phyloP scores from a whole-genome alignment of 2,888 invertebrate species.

The Hyles lineata region DNA sequence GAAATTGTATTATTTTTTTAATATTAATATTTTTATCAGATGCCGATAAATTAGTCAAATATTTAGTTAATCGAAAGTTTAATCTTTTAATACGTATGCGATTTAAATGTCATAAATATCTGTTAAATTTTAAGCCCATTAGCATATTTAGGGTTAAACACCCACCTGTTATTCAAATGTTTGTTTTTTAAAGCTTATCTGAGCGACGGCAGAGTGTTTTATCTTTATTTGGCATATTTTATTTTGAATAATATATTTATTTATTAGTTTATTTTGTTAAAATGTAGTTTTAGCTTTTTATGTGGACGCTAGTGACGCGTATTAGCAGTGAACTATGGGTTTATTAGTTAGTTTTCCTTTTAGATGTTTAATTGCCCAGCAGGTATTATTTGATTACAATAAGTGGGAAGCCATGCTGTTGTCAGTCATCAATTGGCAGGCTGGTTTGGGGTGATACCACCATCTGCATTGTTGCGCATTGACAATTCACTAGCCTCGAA shows the following conservation, averaged over 20 bases:
- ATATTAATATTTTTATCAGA: not conserved
- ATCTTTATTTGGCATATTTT: not conserved
- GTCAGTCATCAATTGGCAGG: too few relatives aligned
- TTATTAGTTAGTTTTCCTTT: too few relatives aligned
- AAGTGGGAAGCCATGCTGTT: too few relatives aligned
- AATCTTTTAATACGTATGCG: not conserved
- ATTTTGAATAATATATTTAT: not conserved
- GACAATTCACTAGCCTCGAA: too few relatives aligned
- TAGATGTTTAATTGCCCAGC: too few relatives aligned
- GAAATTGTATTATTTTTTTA: not conserved
- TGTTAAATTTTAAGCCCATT: not conserved
- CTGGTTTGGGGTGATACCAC: too few relatives aligned
- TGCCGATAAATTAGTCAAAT: not conserved
- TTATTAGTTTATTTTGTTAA: not conserved
- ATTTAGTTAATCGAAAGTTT: not conserved
- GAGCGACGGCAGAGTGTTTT: not conserved
- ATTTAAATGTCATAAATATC: slow-evolving; percentile 19
- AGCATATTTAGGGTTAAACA: slow-evolving; percentile 9
- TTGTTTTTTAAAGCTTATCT: not conserved
- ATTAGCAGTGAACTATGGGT: too few relatives aligned
- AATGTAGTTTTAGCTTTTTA: too few relatives aligned
- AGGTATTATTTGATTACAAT: too few relatives aligned
- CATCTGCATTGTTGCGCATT: too few relatives aligned
- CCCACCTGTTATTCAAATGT: not conserved
- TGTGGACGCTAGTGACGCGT: too few relatives aligned